Base-by-base conservation (phyloP, 2,797 vertebrate species). In the Zenarchopterus dispar region DNA sequence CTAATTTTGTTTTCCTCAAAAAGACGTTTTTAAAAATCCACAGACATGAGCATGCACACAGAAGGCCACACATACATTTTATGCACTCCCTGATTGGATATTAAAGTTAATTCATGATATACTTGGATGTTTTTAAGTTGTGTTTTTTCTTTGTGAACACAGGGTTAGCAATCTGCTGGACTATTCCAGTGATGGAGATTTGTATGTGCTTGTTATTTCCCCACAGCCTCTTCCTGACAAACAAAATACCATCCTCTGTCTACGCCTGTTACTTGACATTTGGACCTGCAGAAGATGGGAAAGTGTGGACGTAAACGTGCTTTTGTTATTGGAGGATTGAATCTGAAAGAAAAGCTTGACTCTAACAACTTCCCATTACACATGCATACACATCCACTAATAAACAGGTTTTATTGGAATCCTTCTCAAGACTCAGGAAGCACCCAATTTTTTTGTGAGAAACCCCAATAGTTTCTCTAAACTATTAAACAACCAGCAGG, bases 261-360 rank as follows among this genome's bases (percentile, higher is more conserved):
- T 41, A 15, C 10, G 31, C 68, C 56, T 64, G 73, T 78, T 58
- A 63, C 58, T 75, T 85, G 82, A 88, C 77, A 87, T 85, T 88
- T 83, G 80, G 62, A 76, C 52, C 49, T 51, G 19, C 28, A 0
- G 24, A 62, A 70, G 61, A 46, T 62, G 3, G 4, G 24, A 71
- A 67, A 47, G 53, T 65, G 59, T 41, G 51, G 31, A 62, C 2
- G 10, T 73, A 62, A 71, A 68, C 63, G 61, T 69, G 56, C 44
- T 73, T 72, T 55, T 80, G 43, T 80, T 77, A 53, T 42, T 60
- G 48, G 46, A 58, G 18, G 46, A 48, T 58, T 16, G 49, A 54
- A 15, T 16, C 11, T 3, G 18, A 49, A 63, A 45, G 23, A 62
- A 48, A 46, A 58, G 42, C 23, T 50, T 62, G 36, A 67, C 26